phyloP scores from a whole-genome alignment of 1,140 invertebrate genomes.

The Leptoteleia sp. region DNA sequence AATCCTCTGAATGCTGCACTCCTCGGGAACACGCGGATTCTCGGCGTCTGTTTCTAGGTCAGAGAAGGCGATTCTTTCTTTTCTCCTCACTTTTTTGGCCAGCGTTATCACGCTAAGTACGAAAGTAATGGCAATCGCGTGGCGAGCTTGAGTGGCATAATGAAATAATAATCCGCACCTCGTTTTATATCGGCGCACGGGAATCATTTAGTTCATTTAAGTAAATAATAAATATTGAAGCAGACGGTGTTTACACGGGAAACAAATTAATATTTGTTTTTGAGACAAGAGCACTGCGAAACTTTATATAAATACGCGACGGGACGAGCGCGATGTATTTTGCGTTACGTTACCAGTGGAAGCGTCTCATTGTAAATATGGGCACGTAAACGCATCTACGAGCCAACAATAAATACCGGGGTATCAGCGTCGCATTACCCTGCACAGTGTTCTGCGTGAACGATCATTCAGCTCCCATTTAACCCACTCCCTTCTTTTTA shows the following conservation, averaged over 20 bases:
- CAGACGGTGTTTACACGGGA: constrained; percentile 39
- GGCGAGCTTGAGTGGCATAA: constrained; percentile 6
- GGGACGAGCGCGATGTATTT: constrained; percentile 50
- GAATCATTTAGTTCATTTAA: constrained; percentile 48
- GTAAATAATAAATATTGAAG: constrained; percentile 64
- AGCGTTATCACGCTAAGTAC: constrained; percentile 8
- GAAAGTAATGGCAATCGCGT: constrained; percentile 16
- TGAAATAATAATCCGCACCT: constrained; percentile 30
- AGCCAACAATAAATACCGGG: constrained; percentile 67
- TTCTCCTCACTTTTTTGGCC: not conserved
- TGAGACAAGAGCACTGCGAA: constrained; percentile 42
- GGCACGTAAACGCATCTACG: constrained; percentile 69
- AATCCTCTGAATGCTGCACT: constrained; percentile 1
- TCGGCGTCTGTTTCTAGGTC: constrained; percentile 12
- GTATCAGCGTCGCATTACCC: constrained; percentile 66
- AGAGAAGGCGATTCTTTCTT: not conserved
- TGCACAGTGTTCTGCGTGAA: constrained; percentile 63
- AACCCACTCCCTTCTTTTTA: constrained; percentile 64
- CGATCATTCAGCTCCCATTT: constrained; percentile 67
- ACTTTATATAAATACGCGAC: constrained; percentile 57
- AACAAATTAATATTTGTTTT: constrained; percentile 67
- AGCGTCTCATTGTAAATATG: constrained; percentile 68
- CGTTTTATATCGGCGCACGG: constrained; percentile 7
- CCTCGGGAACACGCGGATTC: not conserved
- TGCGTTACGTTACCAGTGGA: constrained; percentile 54